Base-by-base conservation (phyloP, 2,113 vertebrate species). In the Cottus gobio region DNA sequence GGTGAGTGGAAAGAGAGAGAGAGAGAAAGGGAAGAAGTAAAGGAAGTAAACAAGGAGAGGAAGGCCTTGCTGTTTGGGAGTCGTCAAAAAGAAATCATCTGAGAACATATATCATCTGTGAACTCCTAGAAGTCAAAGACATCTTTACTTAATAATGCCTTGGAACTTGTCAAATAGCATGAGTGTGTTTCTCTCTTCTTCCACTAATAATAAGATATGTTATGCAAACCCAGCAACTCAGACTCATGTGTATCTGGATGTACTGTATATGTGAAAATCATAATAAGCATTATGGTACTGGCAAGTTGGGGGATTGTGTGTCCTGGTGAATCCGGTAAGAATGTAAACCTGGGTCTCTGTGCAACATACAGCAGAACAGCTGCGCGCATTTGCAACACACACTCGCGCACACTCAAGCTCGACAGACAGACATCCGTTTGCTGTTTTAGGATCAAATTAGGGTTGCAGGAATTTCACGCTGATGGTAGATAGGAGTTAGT, bases 361-460 rank as follows among this genome's bases (percentile, higher is more conserved):
- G 88, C 79, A 81, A 89, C 64, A 62, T 84, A 79, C 75, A 76
- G 65, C 54, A 46, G 86, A 91, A 92, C 95, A 96, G 95, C 95
- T 96, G 95, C 87, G 80, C 68, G 85, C 86, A 82, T 81, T 81
- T 85, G 83, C 83, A 85, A 69, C 50, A 46, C 60, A 64, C 68
- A 75, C 58, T 31, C 71, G 64, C 66, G 54, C 62, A 70, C 54
- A 39, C 39, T 67, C 31, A 77, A 54, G 60, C 64, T 56, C 57
- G 34, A 86, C 82, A 80, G 80, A 90, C 84, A 89, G 78, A 85
- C 89, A 88, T 88, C 85, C 90, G 88, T 94, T 95, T 93, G 93
- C 93, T 95, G 90, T 94, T 94, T 94, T 94, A 94, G 91, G 94
- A 94, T 95, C 94, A 94, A 94, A 94, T 95, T 94, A 93, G 87